Evolutionary conservation across 2,113 vertebrate species (phyloP).

Genomic region (Opisthocomus hoazin): DNA sequence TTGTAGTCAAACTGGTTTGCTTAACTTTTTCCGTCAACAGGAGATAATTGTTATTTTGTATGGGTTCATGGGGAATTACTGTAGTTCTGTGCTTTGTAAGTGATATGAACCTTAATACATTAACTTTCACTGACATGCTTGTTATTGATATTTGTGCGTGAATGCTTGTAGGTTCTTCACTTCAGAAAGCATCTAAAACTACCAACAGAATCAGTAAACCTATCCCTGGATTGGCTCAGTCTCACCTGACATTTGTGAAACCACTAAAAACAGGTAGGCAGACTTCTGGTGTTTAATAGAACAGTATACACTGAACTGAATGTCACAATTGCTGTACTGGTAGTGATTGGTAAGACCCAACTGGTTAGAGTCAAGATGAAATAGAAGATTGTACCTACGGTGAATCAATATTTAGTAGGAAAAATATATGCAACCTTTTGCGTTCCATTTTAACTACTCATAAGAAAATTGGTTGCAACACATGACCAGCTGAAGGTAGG

Average conservation of each 20-base stretch:
- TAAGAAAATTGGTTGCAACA: neutral
- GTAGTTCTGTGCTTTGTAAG: neutral
- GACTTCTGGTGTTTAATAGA: slow-evolving; percentile 35
- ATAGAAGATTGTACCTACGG: neutral
- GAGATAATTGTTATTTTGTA: neutral
- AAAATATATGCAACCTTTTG: neutral
- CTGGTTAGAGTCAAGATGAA: neutral
- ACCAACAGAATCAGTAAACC: slow-evolving; percentile 52
- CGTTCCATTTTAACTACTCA: neutral
- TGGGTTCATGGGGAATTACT: neutral
- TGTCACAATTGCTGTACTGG: neutral
- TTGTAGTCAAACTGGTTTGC: neutral
- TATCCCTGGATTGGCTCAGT: slow-evolving; percentile 80
- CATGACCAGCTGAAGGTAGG: neutral
- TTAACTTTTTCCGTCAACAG: neutral
- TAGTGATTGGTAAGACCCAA: neutral
- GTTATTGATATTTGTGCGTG: neutral
- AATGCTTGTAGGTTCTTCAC: slow-evolving; percentile 52
- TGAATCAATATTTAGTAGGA: neutral
- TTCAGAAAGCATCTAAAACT: slow-evolving; percentile 26
- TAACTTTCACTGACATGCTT: neutral
- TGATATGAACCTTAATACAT: fast-evolving
- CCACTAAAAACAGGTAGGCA: slow-evolving; percentile 80
- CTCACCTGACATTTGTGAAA: slow-evolving; percentile 83
- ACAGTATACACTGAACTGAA: neutral